Base-by-base conservation (phyloP, 1,140 invertebrate species). In the Drosophila takahashii region DNA sequence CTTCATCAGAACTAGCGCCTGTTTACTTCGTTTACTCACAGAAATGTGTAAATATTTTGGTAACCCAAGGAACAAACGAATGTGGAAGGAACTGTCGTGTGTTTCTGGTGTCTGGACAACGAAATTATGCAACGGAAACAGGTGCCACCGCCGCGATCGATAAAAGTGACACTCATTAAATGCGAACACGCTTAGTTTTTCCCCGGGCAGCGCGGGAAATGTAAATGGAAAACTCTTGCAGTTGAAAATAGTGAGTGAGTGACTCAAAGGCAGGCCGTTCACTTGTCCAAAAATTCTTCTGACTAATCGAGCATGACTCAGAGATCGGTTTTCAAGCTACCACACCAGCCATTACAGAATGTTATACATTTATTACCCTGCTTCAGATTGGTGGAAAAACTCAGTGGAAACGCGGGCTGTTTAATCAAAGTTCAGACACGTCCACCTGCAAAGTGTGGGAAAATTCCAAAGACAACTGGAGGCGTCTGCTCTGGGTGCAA, bases 241-340 rank as follows among this genome's bases (percentile, higher is more conserved):
- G 42, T 47, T 18, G 41, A 32, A 32, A 22, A 22, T 22, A n/a
- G n/a, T n/a, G 29, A 29, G 56, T 73, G 69, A 85, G 57, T 78
- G 77, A 85, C 67, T 80, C 77, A 65, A 79, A 47, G 42, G 29
- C 29, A 22, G 45, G 41, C 37, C 53, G 51, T 50, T 70, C 50
- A 66, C 61, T 67, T 70, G 58, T 29, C 58, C 57, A n/a, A 47
- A 53, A 76, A 81, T 79, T 84, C 65, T 72, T 85, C 62, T 86
- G 83, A 86, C 81, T 81, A 86, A 87, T 86, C 65, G 59, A 9
- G 61, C 83, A 65, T 86, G 81, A 86, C 81, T 87, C 81, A 83
- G 69, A 72, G 83, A 26, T 56, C 22, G 16, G 71, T 16, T 50
- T 50, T 42, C 47, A 47, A 16, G 29, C 50, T 0, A n/a, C 10